phyloP scores from a whole-genome alignment of 2,113 vertebrate species.

The Tursiops truncatus region DNA sequence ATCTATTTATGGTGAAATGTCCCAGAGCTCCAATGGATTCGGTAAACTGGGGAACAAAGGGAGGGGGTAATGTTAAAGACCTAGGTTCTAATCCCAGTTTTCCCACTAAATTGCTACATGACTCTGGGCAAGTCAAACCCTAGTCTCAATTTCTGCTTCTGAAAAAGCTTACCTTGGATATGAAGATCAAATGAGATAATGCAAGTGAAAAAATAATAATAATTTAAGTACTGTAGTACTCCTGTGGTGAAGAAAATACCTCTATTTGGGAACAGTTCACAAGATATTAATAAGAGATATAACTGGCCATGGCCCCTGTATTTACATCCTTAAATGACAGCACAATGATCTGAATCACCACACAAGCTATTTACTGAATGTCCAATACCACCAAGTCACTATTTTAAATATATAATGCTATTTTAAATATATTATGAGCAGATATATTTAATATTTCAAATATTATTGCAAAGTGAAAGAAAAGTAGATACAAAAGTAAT shows the following conservation, averaged over 20 bases:
- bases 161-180: background rate
- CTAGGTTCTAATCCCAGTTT: background rate
- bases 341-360: background rate
- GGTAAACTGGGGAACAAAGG: background rate
- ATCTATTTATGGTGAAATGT: background rate
- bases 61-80: background rate
- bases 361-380: background rate
- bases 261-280: background rate
- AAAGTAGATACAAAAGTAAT: background rate
- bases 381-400: background rate
- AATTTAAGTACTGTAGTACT: background rate
- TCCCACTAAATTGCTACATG: background rate
- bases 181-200: conserved; percentile 24
- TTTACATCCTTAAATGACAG: background rate
- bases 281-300: background rate
- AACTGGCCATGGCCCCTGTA: background rate
- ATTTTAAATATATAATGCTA: background rate
- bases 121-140: background rate
- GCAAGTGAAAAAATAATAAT: background rate
- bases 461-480: background rate
- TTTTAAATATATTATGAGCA: background rate
- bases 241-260: background rate
- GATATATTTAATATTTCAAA: conserved; percentile 9
- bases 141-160: conserved; percentile 8
- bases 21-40: background rate